Evolutionary conservation across 2,888 invertebrate genomes (phyloP), one percentile per base, ranked within the genome.

Genomic region (Mythimna impura): DNA sequence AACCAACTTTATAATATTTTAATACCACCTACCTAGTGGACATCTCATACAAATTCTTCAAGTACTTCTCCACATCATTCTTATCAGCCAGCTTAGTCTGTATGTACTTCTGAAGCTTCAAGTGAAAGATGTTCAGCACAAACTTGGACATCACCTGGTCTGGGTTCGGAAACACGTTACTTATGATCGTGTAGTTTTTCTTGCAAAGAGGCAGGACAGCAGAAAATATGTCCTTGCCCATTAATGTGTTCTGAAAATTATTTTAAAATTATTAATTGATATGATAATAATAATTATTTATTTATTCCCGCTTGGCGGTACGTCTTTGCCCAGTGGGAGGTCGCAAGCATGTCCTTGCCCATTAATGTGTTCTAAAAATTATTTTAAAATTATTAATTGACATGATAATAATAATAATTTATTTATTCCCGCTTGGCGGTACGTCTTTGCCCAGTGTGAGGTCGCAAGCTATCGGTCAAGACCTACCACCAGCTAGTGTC

Each of bases 131-230:
- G 92, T 99, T 99, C 25, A 99, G 96, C 62, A 99, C 98, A 93
- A 99, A 99, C 96, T 99, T 99, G 74, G 99, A 98, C 99, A 99
- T 99, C 12, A 99, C 99, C 96, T 99, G 98, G 84, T 99, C 99
- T 0, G 99, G 99, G 93, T 99, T 99, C 9, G 98, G 98, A 92
- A 99, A 99, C 2, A 99, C 99, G 89, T 98, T 98, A 89, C 97
- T 97, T 80, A 99, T 98, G 79, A 98, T 97, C 87, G 97, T 97
- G 92, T 98, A 97, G 94, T 98, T 99, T 90, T 98, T 98, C 87
- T 98, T 98, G 93, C 99, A 99, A 85, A 99, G 96, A 0, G 98
- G 98, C 61, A 99, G 96, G 17, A 99, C 98, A 76, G 99, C 98
- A 66, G 97, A 97, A 94, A 99, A 99, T 71, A 99, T 98, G 91